Evolutionary conservation across 2,797 vertebrate species (phyloP).

Genomic region (Cichlasoma orientale): DNA sequence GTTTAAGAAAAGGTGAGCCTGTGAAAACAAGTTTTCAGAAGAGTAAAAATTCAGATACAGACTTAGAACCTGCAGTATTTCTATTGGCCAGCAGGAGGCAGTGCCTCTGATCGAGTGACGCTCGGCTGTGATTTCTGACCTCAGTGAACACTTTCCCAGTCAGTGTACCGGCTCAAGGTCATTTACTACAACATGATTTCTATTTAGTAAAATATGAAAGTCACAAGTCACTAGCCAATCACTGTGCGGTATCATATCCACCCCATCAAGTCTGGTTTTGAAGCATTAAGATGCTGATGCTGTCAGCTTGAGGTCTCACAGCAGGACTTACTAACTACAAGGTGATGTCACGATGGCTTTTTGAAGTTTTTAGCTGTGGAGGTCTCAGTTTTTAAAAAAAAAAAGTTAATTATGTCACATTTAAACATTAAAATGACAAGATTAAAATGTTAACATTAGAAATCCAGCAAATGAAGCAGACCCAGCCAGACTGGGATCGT

Average conservation of each 20-base stretch:
- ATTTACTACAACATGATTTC: background rate
- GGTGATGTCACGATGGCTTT: background rate
- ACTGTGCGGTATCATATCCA: background rate
- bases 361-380: background rate
- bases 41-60: background rate
- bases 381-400: background rate
- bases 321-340: background rate
- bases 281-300: background rate
- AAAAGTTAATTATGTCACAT: background rate
- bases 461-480: background rate
- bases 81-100: background rate
- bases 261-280: background rate
- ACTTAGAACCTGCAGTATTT: background rate
- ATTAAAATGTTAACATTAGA: background rate
- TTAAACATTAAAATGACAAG: background rate
- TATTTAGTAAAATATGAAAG: background rate
- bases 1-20: background rate
- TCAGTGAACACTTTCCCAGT: background rate
- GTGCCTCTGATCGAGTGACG: background rate
- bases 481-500: background rate
- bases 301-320: no score
- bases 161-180: background rate
- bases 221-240: background rate
- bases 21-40: background rate
- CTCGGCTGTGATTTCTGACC: background rate